These are phyloP conservation scores for Acropora yongei DNA, from an alignment of 64 coral and sea anemone genomes.

Conservation along the genomic window DNA sequence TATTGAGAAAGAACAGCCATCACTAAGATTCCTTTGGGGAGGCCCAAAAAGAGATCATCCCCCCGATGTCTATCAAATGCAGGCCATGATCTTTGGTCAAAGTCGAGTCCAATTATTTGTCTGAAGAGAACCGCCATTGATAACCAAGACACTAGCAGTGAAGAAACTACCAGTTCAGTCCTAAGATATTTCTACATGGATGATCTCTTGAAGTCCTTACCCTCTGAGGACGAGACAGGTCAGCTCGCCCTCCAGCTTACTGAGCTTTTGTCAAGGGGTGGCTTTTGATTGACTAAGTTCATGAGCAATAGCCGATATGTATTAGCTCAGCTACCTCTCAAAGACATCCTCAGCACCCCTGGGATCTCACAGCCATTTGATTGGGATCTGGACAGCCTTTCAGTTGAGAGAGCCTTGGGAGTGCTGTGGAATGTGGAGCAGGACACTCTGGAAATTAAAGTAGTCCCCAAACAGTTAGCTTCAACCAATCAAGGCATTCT, in stretches of 20 bases:
- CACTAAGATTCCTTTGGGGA: slow-evolving; percentile 55
- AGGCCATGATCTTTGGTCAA: slow-evolving; percentile 37
- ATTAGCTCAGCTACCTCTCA: not conserved
- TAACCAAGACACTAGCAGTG: not conserved
- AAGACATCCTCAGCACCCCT: not conserved
- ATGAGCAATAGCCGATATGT: slow-evolving; percentile 27
- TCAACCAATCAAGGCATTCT: slow-evolving; percentile 5
- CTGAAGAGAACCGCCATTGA: not conserved
- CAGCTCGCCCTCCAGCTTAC: slow-evolving; percentile 10
- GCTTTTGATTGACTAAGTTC: slow-evolving; percentile 49
- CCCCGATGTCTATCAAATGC: slow-evolving; percentile 28
- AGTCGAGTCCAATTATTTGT: slow-evolving; percentile 34
- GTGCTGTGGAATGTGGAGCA: slow-evolving; percentile 33
- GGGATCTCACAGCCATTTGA: not conserved
- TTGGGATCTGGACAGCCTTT: slow-evolving; percentile 4
- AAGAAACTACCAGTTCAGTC: not conserved
- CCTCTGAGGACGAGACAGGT: slow-evolving; percentile 37
- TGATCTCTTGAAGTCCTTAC: slow-evolving; percentile 37
- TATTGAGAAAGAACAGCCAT: slow-evolving; percentile 16
- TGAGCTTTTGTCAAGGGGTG: slow-evolving; percentile 28
- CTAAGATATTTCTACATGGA: slow-evolving; percentile 62
- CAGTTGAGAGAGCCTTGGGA: slow-evolving; percentile 32
- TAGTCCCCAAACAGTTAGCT: not conserved
- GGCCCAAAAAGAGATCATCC: slow-evolving; percentile 3
- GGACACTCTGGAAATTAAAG: slow-evolving; percentile 24